Conservation (phyloP, 2,797 vertebrate species). For the Monodelphis domestica region DNA sequence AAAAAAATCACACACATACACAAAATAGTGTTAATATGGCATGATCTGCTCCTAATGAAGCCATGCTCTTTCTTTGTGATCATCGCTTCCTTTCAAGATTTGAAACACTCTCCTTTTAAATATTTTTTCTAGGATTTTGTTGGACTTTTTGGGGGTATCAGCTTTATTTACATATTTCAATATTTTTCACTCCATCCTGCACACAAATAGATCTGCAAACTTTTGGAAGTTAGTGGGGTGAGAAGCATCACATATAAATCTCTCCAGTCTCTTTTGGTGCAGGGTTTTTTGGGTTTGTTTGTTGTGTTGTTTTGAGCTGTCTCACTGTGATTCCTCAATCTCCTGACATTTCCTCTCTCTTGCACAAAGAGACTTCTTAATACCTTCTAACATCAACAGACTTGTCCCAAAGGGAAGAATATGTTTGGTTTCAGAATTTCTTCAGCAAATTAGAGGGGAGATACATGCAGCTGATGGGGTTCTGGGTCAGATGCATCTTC, state of each 20-base stretch:
- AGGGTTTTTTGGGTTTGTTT: neutral
- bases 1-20: neutral
- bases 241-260: neutral
- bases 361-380: neutral
- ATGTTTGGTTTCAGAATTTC: neutral
- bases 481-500: neutral
- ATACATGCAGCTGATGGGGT: neutral
- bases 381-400: neutral
- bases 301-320: neutral
- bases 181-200: neutral
- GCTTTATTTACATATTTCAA: neutral
- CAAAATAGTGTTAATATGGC: neutral
- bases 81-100: neutral
- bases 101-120: neutral
- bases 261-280: neutral
- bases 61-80: neutral
- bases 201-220: neutral
- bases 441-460: neutral
- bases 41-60: neutral
- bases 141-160: neutral
- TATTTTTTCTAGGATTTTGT: neutral
- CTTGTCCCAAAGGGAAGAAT: neutral
- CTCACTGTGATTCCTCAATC: neutral
- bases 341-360: neutral
- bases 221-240: neutral